A percentile compares a stretch with the other conserved stretches of the same genome.
These are phyloP conservation scores for Sebastes oblongus DNA, from an alignment of 2,797 vertebrate species.

Conservation along the genomic window DNA sequence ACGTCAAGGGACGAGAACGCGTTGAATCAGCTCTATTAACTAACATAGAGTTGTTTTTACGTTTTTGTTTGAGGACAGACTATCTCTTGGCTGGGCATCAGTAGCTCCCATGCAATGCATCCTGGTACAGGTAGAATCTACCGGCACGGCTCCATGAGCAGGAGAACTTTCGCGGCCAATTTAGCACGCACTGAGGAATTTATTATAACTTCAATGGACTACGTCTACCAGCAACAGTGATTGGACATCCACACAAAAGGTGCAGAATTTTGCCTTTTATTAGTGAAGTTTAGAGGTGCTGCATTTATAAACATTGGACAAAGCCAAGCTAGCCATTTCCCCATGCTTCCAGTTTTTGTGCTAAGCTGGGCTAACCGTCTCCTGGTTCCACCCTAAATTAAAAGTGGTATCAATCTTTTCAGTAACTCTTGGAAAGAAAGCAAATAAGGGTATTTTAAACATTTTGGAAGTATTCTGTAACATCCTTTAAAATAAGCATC, in stretches of 20 bases:
- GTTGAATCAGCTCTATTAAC: no score
- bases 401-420: background rate
- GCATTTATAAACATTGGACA: background rate
- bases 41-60: no score
- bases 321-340: background rate
- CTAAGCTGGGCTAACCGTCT: background rate
- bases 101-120: background rate
- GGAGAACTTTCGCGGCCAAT: background rate
- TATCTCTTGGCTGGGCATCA: background rate
- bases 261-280: background rate
- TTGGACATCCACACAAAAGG: background rate
- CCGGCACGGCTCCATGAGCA: background rate
- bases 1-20: no score
- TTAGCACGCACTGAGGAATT: background rate
- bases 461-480: background rate
- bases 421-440: background rate
- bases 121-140: background rate
- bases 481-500: background rate
- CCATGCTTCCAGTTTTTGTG: background rate
- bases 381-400: background rate
- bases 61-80: no score
- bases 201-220: background rate
- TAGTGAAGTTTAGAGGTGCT: fast-evolving
- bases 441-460: background rate
- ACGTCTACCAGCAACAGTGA: background rate